These are phyloP conservation scores for Macrosiphum euphorbiae DNA, from an alignment of 2,888 invertebrate species.

Conservation along the genomic window DNA sequence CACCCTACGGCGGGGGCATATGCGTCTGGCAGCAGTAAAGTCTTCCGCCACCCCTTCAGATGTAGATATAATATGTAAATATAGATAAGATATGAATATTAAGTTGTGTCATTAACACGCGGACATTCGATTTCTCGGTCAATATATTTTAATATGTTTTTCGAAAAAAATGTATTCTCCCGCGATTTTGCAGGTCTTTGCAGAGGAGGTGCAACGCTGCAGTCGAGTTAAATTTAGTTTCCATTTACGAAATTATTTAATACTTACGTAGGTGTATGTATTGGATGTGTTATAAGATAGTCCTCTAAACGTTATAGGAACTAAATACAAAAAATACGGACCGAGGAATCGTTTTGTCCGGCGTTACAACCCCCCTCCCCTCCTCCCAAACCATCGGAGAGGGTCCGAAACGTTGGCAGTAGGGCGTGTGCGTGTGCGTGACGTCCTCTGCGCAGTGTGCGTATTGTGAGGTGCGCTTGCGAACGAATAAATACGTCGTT, in stretches of 20 bases:
- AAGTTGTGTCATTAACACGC: background rate
- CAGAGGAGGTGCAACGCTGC: background rate
- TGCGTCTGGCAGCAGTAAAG: background rate
- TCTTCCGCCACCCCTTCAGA: background rate
- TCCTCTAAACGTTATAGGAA: background rate
- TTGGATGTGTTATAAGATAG: background rate
- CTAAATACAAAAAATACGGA: background rate
- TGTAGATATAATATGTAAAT: background rate
- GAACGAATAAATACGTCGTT: constrained; percentile 63
- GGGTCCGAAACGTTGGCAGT: too few relatives aligned
- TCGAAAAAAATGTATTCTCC: background rate
- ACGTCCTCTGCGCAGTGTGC: background rate
- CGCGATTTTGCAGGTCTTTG: background rate
- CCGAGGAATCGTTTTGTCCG: background rate
- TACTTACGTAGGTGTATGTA: background rate
- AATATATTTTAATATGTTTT: background rate
- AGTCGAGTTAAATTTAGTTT: background rate
- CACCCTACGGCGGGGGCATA: background rate
- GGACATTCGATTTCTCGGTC: background rate
- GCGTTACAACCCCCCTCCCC: background rate
- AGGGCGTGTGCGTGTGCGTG: background rate
- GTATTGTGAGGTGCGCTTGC: constrained; percentile 43
- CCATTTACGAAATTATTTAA: background rate
- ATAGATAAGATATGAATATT: background rate
- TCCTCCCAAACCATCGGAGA: too few relatives aligned